Evolutionary conservation across 2,797 vertebrate species (phyloP), one percentile per base, ranked within the genome.

Genomic region (Spheniscus humboldti): DNA sequence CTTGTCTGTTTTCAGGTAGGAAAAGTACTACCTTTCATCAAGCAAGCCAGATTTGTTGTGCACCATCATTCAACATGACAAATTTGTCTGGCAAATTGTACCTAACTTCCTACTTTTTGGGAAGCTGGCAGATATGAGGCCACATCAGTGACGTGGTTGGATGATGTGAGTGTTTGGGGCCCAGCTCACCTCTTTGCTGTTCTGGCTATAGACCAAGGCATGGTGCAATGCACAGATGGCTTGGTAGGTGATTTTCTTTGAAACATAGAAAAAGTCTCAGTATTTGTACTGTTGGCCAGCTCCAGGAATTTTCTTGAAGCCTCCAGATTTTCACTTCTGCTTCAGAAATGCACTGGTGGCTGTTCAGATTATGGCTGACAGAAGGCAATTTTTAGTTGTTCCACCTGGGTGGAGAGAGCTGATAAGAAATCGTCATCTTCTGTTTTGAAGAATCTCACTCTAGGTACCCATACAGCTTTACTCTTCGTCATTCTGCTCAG

Each of bases 281-380:
- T 80, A 35, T 87, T 94, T 80, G 10, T 68, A 27, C 60, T 88
- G 23, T 77, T 88, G 75, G 31, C 60, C 27, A 68, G 48, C 52
- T 93, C 74, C 60, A 74, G 67, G 64, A 89, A 92, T 91, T 92
- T 96, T 90, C 64, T 55, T 72, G 77, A 88, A 91, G 55, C 66
- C 66, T 92, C 59, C 43, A 84, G 69, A 79, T 91, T 90, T 90
- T 90, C 17, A 14, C 17, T 86, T 90, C 13, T 88, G 19, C 31
- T 90, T 90, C 45, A 86, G n/a, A 92, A 94, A 73, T 68, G 64
- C 5, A 6, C 68, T 37, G 43, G 18, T 86, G 10, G 43, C 45
- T 71, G 48, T 95, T 93, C 0, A 0, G 31, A 35, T 94, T 91
- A 22, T 25, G 80, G 35, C 33, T 92, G 64, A 74, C 0, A 2